Percentiles rank a stretch among this genome's conserved stretches.
Evolutionary conservation across 2,113 vertebrate genomes (phyloP).

Genomic region (Chauna torquata): DNA sequence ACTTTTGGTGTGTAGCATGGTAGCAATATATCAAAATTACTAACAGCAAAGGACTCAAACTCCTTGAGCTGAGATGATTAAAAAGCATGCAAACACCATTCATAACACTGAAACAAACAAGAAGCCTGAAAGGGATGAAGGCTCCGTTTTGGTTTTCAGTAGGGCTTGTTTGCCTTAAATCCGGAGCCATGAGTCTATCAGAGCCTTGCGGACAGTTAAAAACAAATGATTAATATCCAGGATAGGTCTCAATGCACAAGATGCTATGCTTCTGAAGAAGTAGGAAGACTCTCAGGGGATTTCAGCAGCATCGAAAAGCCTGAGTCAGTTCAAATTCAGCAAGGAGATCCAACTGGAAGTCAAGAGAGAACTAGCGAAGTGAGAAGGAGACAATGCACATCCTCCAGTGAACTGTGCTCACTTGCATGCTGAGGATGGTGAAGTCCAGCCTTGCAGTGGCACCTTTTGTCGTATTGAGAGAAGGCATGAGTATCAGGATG

Average conservation of each 20-base stretch:
- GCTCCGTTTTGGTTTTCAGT: background rate
- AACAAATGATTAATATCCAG: background rate
- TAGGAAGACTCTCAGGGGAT: background rate
- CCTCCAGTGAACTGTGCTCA: background rate
- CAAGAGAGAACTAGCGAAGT: background rate
- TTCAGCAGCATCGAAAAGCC: background rate
- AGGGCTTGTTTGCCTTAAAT: background rate
- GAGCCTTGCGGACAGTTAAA: background rate
- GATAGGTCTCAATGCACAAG: background rate
- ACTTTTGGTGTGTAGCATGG: conserved; percentile 4
- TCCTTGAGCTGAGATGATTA: background rate
- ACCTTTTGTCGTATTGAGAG: background rate
- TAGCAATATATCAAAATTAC: conserved; percentile 55
- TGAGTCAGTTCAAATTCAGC: background rate
- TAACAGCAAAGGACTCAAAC: background rate
- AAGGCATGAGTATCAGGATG: background rate
- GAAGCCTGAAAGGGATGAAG: background rate
- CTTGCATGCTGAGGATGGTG: background rate
- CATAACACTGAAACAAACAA: background rate
- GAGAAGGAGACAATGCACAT: background rate
- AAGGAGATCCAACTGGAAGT: background rate
- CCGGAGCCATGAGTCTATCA: background rate
- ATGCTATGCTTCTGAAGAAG: background rate
- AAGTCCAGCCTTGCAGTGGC: background rate
- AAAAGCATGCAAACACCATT: background rate